Evolutionary conservation across 2,888 invertebrate species (phyloP).

Genomic region (Elaeidobius kamerunicus): DNA sequence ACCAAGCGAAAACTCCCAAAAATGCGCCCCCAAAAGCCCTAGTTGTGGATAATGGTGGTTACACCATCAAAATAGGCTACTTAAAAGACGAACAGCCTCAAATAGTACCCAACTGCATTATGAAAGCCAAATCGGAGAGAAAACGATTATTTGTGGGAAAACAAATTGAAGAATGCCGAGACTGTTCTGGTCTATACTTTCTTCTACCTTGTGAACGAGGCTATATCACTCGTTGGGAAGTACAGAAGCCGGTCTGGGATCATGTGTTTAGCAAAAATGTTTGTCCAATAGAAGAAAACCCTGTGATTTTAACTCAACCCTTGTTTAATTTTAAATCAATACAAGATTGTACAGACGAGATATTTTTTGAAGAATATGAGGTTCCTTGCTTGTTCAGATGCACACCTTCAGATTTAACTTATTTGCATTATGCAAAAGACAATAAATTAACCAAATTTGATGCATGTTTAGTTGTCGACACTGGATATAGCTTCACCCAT

Average conservation of each 20-base stretch:
- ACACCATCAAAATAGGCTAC: constrained; percentile 82
- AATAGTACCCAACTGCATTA: constrained; percentile 89
- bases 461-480: constrained; percentile 74
- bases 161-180: constrained; percentile 95
- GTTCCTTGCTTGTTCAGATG: constrained; percentile 77
- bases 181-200: constrained; percentile 92
- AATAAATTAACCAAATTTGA: constrained; percentile 32
- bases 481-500: constrained; percentile 95
- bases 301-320: constrained; percentile 90
- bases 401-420: constrained; percentile 75
- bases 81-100: constrained; percentile 65
- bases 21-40: constrained; percentile 27
- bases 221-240: constrained; percentile 93
- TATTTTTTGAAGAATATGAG: constrained; percentile 97
- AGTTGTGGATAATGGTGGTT: constrained; percentile 79
- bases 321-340: constrained; percentile 88
- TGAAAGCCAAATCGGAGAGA: constrained; percentile 96
- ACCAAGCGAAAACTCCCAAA: no score
- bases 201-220: constrained; percentile 94
- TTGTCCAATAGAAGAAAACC: constrained; percentile 72
- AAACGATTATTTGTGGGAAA: constrained; percentile 89
- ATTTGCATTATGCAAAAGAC: constrained; percentile 36
- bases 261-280: constrained; percentile 87
- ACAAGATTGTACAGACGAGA: constrained; percentile 92
- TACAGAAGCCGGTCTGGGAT: constrained; percentile 95